Percentiles rank a stretch among this genome's conserved stretches.
Evolutionary conservation across 2,797 vertebrate species (phyloP).

Genomic region (Tokudaia tokunoshimensis): DNA sequence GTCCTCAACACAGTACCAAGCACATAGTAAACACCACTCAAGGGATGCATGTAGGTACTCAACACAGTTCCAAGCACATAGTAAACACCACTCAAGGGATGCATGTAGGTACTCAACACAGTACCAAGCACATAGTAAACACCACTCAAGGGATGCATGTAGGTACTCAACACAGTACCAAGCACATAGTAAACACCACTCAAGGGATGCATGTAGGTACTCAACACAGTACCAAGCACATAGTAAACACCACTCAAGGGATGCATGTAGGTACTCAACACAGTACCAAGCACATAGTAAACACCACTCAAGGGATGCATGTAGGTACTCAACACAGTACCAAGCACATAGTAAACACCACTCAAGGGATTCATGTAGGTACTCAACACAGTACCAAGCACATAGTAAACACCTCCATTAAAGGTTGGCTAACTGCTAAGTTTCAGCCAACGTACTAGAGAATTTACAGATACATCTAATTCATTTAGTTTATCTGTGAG

Average conservation of each 20-base stretch:
- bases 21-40: no score
- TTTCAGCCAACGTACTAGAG: background rate
- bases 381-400: background rate
- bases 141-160: background rate
- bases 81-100: no score
- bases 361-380: background rate
- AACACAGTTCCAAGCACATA: background rate
- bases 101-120: no score
- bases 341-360: background rate
- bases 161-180: background rate
- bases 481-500: constrained; percentile 5
- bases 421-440: background rate
- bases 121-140: no score
- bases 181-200: background rate
- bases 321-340: background rate
- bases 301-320: background rate
- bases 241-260: no score
- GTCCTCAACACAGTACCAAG: no score
- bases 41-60: background rate
- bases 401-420: background rate
- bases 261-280: background rate
- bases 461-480: background rate
- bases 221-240: no score
- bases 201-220: no score
- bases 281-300: background rate